Evolutionary conservation across 2,888 invertebrate species (phyloP).

Genomic region (Conops quadrifasciatus): DNA sequence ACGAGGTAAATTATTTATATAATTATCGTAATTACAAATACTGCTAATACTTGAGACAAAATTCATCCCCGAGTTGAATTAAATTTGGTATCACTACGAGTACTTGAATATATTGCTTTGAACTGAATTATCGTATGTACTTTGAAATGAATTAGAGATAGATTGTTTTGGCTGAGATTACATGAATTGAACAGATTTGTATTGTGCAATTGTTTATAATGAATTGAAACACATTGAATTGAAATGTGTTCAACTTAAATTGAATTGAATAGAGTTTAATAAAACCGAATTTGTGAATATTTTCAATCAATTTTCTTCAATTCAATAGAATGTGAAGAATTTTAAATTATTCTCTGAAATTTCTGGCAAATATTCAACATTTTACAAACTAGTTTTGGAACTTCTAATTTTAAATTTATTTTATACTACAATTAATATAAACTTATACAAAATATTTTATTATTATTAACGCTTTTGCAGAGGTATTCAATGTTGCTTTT

Average conservation of each 20-base stretch:
- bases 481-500: conserved; percentile 33
- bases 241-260: too few species aligned
- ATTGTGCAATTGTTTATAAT: not conserved
- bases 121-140: conserved; percentile 46
- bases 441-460: not conserved
- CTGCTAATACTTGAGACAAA: conserved; percentile 25
- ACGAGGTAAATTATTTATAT: not conserved
- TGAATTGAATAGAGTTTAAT: too few species aligned
- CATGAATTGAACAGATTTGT: conserved; percentile 31
- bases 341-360: too few species aligned
- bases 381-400: not conserved
- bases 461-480: conserved; percentile 13
- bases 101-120: conserved; percentile 14
- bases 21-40: conserved; percentile 21
- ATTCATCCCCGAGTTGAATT: conserved; percentile 41
- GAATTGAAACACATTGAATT: not conserved
- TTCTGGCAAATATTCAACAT: not conserved
- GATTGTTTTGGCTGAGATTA: conserved; percentile 38
- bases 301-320: not conserved
- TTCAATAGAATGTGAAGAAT: conserved; percentile 2
- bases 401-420: not conserved
- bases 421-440: conserved; percentile 1
- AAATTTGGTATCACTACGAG: conserved; percentile 45
- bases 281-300: not conserved
- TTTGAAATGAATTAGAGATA: conserved; percentile 29